Evolutionary conservation across 2,113 vertebrate species (phyloP).

Genomic region (Toxotes chatareus): DNA sequence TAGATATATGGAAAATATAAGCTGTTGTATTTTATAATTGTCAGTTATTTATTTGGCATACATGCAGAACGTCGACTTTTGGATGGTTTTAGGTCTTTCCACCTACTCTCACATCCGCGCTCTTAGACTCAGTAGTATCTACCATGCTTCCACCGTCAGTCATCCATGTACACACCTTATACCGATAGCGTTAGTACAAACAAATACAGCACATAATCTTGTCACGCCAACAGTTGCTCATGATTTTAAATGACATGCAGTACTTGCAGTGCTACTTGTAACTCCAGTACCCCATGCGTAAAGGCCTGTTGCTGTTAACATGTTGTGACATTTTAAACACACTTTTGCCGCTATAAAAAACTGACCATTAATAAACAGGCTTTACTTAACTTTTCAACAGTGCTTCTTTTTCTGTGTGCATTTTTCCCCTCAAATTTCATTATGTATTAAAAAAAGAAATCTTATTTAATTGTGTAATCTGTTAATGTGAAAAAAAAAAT

Average conservation of each 20-base stretch:
- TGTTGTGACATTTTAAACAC: constrained; percentile 68
- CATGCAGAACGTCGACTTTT: constrained; percentile 44
- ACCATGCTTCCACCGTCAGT: constrained; percentile 39
- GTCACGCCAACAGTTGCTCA: constrained; percentile 37
- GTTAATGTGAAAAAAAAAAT: not conserved
- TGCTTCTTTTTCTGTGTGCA: not conserved
- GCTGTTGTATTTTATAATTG: constrained; percentile 60
- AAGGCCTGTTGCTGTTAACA: constrained; percentile 72
- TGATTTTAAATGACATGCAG: constrained; percentile 55
- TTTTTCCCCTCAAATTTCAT: not conserved
- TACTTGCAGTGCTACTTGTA: constrained; percentile 63
- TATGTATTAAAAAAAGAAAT: not conserved
- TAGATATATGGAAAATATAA: constrained; percentile 63
- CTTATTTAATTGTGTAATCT: too few species aligned
- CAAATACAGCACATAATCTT: constrained; percentile 39
- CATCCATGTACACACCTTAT: constrained; percentile 25
- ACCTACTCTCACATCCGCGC: constrained; percentile 19
- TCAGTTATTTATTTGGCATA: constrained; percentile 71
- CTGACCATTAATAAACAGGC: constrained; percentile 70
- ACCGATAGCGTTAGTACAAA: constrained; percentile 35
- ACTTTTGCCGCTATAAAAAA: constrained; percentile 47
- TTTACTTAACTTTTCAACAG: constrained; percentile 58
- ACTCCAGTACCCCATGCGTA: constrained; percentile 59
- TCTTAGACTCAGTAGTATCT: constrained; percentile 37
- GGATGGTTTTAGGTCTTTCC: constrained; percentile 23